Conservation (phyloP, 2,888 invertebrate species). For the Pristionchus maxplancki region DNA sequence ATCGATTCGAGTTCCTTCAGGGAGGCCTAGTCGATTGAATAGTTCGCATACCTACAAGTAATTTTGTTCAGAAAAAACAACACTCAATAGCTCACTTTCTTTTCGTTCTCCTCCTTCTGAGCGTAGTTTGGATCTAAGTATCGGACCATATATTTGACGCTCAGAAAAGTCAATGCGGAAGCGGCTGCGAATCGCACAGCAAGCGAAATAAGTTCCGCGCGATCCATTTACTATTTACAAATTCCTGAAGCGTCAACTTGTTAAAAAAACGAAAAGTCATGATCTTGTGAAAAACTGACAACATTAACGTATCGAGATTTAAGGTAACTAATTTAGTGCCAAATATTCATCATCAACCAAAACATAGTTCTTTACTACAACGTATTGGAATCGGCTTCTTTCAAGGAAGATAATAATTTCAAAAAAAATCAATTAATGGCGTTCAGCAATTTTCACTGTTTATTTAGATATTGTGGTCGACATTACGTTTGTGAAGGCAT, state of each 20-base stretch:
- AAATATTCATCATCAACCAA: no score
- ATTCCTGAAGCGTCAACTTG: background rate
- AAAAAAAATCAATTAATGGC: no score
- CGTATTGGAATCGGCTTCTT: no score
- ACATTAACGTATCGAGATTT: no score
- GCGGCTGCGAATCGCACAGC: slow-evolving; percentile 61
- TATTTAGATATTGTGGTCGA: background rate
- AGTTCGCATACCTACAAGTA: slow-evolving; percentile 62
- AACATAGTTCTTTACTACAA: no score
- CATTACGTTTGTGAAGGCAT: background rate
- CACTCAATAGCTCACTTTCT: slow-evolving; percentile 58
- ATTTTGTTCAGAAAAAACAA: background rate
- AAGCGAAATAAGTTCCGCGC: slow-evolving; percentile 59
- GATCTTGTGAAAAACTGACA: no score
- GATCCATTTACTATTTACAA: slow-evolving; percentile 53
- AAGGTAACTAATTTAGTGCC: no score
- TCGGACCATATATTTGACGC: slow-evolving; percentile 62
- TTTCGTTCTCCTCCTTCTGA: slow-evolving; percentile 67
- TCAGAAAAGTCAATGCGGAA: slow-evolving; percentile 60
- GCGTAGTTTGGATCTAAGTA: slow-evolving; percentile 67
- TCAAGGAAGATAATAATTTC: background rate
- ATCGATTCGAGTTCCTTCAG: slow-evolving; percentile 63
- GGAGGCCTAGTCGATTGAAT: slow-evolving; percentile 61
- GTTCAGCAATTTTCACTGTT: background rate
- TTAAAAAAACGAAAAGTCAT: no score